A percentile compares a stretch with the other conserved stretches of the same genome.
Conservation (phyloP, 2,888 invertebrate genomes). For the Candidula unifasciata region DNA sequence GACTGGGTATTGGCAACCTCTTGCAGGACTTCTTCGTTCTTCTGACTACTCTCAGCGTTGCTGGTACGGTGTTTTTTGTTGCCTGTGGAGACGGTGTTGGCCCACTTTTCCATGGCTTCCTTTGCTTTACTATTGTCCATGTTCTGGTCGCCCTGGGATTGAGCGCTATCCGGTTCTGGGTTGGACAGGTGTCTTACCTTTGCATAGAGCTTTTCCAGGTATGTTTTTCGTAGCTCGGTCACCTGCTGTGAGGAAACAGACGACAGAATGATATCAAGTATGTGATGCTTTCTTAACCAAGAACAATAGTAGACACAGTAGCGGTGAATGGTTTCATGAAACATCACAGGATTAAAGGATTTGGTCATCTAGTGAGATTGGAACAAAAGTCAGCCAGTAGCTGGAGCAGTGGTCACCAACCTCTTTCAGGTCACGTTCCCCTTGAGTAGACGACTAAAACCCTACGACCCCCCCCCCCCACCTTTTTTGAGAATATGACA, state of each 20-base stretch:
- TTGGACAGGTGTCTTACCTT: conserved; percentile 28
- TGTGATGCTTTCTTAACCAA: too few species aligned
- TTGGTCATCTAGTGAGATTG: too few species aligned
- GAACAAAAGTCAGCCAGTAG: too few species aligned
- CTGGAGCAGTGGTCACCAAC: too few species aligned
- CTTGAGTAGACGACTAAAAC: too few species aligned
- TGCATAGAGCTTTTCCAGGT: conserved; percentile 27
- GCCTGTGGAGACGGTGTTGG: conserved; percentile 29
- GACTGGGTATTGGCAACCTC: background rate
- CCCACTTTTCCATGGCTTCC: conserved; percentile 44
- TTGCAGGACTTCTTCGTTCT: background rate
- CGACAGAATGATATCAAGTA: too few species aligned
- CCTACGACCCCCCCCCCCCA: too few species aligned
- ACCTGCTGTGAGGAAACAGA: conserved; percentile 22
- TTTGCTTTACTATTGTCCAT: conserved; percentile 16
- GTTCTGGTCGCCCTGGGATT: conserved; percentile 30
- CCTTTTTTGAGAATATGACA: too few species aligned
- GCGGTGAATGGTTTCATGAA: too few species aligned
- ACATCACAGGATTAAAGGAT: too few species aligned
- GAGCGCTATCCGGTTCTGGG: conserved; percentile 21
- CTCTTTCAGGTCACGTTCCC: too few species aligned
- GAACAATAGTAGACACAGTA: too few species aligned
- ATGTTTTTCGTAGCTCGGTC: background rate
- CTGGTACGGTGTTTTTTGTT: background rate
- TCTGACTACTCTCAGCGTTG: background rate